Percentiles rank a stretch among this genome's conserved stretches.
phyloP scores from a whole-genome alignment of 2,113 vertebrate species.

The Petrocephalus zakoni region DNA sequence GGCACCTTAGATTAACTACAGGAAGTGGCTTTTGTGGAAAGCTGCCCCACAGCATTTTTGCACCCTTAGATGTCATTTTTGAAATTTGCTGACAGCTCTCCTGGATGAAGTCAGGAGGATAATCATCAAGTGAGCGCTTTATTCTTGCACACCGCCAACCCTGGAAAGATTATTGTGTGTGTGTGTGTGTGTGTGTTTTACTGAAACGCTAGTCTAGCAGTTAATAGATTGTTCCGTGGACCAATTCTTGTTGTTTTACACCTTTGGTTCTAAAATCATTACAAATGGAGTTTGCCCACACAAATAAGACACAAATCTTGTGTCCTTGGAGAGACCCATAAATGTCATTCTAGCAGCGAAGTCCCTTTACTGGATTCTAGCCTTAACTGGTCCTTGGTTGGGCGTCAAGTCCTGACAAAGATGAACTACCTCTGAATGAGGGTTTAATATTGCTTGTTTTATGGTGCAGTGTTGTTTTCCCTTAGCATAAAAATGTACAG shows the following conservation, averaged over 20 bases:
- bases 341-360: slow-evolving; percentile 45
- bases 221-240: slow-evolving; percentile 16
- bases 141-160: neutral
- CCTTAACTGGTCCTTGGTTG: neutral
- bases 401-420: neutral
- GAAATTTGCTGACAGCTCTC: slow-evolving; percentile 1
- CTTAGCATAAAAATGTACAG: slow-evolving; percentile 2
- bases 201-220: slow-evolving; percentile 26
- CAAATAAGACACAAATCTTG: slow-evolving; percentile 33
- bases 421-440: neutral
- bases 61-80: slow-evolving; percentile 8
- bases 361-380: neutral
- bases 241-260: slow-evolving; percentile 3
- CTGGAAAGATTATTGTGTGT: slow-evolving; percentile 8
- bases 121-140: neutral
- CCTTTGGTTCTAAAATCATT: slow-evolving; percentile 40
- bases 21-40: neutral
- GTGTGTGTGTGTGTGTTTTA: neutral
- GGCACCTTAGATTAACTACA: slow-evolving; percentile 3
- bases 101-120: neutral
- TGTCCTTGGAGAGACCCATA: slow-evolving; percentile 42
- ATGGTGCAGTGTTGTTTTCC: neutral
- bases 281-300: slow-evolving; percentile 54
- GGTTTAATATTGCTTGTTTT: slow-evolving; percentile 1
- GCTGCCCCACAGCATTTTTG: slow-evolving; percentile 7